Percentiles rank a stretch among this genome's conserved stretches.
These are phyloP conservation scores for Gasterosteus nipponicus DNA, from an alignment of 2,113 vertebrate genomes.

Conservation along the genomic window DNA sequence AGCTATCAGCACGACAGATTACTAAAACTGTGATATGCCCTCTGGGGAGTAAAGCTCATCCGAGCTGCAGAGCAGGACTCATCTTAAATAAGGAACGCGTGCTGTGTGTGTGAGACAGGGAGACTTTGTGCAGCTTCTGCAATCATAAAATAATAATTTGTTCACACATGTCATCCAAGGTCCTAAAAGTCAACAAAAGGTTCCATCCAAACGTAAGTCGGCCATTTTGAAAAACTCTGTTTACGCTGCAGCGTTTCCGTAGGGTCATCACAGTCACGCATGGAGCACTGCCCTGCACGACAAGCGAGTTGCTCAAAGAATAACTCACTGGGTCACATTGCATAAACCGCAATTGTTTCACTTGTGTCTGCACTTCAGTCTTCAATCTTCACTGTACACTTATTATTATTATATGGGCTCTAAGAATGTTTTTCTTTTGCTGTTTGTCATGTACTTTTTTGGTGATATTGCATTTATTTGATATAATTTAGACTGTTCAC, in stretches of 20 bases:
- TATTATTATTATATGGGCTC: neutral
- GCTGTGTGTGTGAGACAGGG: neutral
- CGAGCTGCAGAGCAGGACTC: constrained; percentile 13
- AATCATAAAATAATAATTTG: constrained; percentile 50
- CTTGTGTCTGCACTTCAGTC: constrained; percentile 4
- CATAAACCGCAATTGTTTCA: constrained; percentile 13
- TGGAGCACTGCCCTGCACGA: constrained; percentile 36
- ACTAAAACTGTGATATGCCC: constrained; percentile 11
- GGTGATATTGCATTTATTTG: neutral
- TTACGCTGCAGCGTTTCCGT: neutral
- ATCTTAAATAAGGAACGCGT: constrained; percentile 1
- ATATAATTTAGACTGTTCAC: neutral
- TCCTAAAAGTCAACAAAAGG: constrained; percentile 51
- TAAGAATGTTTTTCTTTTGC: neutral
- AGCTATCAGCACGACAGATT: constrained; percentile 12
- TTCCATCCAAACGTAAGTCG: constrained; percentile 65
- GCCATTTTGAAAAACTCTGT: constrained; percentile 17
- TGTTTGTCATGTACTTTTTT: neutral
- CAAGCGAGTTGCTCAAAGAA: constrained; percentile 6
- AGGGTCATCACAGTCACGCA: constrained; percentile 14
- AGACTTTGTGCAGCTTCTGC: constrained; percentile 13
- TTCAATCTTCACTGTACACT: constrained; percentile 2
- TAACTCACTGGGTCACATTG: constrained; percentile 14
- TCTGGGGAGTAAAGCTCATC: constrained; percentile 27
- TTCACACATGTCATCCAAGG: constrained; percentile 46